Evolutionary conservation across 2,888 invertebrate species (phyloP), one percentile per base, ranked within the genome.

Genomic region (Eumerus sabulonum): DNA sequence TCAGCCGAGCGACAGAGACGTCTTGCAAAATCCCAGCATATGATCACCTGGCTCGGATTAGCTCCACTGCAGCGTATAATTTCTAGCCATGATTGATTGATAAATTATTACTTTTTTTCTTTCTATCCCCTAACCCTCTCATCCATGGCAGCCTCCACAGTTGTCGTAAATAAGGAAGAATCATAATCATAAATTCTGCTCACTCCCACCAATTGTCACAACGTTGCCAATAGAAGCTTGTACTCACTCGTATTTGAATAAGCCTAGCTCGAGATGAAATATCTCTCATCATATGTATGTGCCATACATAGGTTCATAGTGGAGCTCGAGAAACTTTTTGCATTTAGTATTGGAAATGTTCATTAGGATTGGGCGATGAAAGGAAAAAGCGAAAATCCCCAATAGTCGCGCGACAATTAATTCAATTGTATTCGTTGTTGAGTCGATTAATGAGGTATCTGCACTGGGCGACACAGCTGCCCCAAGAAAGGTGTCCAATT

Each of bases 151-250:
- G 51, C 70, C 54, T 17, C 53, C 45, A 18, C 45, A 2, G 12
- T 50, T 36, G 71, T 56, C 63, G 45, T 77, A 62, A 77, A 77
- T 67, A 57, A 77, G 73, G 48, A 72, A 68, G 63, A 73, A 54
- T 73, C 73, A 51, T 73, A 72, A 73, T 73, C 73, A 63, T 77
- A 77, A 77, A 77, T 77, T 77, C 73, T 51, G 42, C 48, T 63
- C 57, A 72, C 77, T 77, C 77, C 73, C 67, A 77, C 77, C 73
- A 16, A 66, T 62, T 73, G 73, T 68, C 73, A 73, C 67, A 73
- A 62, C 72, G 60, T 67, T 62, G 56, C 73, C 73, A 66, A 77
- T 67, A 73, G 63, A 62, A 59, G 62, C 60, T 71, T 62, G 51
- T 56, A 40, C 54, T 62, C 71, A 56, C 60, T 71, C 62, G 51